Evolutionary conservation across 2,113 vertebrate species (phyloP), one percentile per base, ranked within the genome.

Genomic region (Pimephales promelas): DNA sequence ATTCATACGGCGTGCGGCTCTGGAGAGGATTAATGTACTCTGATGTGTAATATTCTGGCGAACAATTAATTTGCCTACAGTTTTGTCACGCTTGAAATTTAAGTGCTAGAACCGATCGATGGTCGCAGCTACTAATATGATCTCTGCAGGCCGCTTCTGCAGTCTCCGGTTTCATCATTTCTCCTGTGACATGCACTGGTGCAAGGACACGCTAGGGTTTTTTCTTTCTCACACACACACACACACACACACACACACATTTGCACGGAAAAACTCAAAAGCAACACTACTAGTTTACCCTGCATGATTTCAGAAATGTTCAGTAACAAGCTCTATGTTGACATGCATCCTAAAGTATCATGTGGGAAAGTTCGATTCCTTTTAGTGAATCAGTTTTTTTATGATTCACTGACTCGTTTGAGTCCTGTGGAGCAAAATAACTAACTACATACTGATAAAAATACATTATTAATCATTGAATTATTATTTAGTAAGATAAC

Each of bases 1-100:
- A 98, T 99, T 96, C 98, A 95, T 92, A 90, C 81, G 86, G 95
- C 95, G 93, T 97, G 94, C 91, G 84, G 91, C 97, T 96, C 95
- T 95, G 95, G 97, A 97, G 97, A 97, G 98, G 98, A 99, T 98
- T 99, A 98, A 98, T 99, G 96, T 97, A 97, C 95, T 97, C 97
- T 98, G 98, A 98, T 98, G 97, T 96, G 96, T 98, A 98, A 98
- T 98, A 98, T 98, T 97, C 97, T 97, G 96, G 96, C 97, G 97
- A 97, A 99, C 98, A 99, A 99, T 99, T 99, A 99, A 99, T 99
- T 99, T 98, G 97, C 97, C 96, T 97, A 97, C 96, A 97, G 97
- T 99, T 99, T 99, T 99, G 98, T 99, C 97, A 98, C 97, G 97
- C 97, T 97, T 97, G 97, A 97, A 98, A 99, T 97, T 98, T 97